phyloP scores from a whole-genome alignment of 2,888 invertebrate genomes.

The Blastobasis adustella region DNA sequence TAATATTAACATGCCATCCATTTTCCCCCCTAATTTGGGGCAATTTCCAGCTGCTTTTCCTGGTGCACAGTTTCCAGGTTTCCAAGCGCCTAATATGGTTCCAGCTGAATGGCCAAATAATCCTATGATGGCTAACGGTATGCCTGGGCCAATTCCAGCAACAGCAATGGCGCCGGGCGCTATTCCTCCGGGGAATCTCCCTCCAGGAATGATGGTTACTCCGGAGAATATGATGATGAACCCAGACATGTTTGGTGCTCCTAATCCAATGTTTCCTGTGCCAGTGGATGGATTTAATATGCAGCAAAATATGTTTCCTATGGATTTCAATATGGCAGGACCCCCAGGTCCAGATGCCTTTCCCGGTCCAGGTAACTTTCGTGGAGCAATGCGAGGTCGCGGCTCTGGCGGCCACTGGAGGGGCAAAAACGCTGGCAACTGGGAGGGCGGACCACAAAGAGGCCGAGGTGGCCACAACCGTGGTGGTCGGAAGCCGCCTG shows the following conservation, averaged over 20 bases:
- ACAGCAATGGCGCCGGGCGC: constrained; percentile 41
- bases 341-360: constrained; percentile 49
- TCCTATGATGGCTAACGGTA: constrained; percentile 47
- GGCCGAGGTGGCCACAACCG: constrained; percentile 69
- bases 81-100: constrained; percentile 52
- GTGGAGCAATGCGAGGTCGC: constrained; percentile 74
- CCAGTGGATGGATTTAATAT: constrained; percentile 60
- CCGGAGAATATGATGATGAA: constrained; percentile 67
- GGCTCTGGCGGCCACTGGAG: constrained; percentile 67
- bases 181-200: constrained; percentile 45
- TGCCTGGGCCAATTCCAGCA: constrained; percentile 46
- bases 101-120: constrained; percentile 58
- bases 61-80: constrained; percentile 63
- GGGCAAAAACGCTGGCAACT: constrained; percentile 62
- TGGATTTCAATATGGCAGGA: constrained; percentile 65
- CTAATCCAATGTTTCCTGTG: constrained; percentile 47
- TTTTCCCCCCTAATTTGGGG: constrained; percentile 61
- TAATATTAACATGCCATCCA: constrained; percentile 50
- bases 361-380: constrained; percentile 59
- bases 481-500: constrained; percentile 70
- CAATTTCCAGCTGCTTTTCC: constrained; percentile 65
- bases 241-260: constrained; percentile 55
- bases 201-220: constrained; percentile 60
- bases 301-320: constrained; percentile 66
- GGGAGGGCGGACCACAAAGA: constrained; percentile 62